Evolutionary conservation across 2,888 invertebrate genomes (phyloP).

Genomic region (Limnephilus lunatus): DNA sequence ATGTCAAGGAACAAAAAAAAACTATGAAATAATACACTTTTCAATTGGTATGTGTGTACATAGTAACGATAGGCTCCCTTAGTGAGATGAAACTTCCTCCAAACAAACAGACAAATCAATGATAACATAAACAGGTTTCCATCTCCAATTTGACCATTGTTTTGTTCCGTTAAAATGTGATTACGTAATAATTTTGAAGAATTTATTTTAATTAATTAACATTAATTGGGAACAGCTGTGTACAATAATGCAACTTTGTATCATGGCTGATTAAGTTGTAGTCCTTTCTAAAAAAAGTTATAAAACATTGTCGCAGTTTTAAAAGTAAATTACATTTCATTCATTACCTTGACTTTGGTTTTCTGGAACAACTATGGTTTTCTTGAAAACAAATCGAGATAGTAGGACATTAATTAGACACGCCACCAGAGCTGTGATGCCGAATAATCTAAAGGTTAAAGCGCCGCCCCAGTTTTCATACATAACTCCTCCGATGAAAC

Average conservation of each 20-base stretch:
- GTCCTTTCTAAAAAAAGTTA: not conserved
- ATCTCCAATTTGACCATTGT: not conserved
- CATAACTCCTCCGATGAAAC: constrained; percentile 85
- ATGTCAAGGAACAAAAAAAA: not conserved
- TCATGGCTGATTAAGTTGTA: not conserved
- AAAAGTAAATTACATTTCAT: constrained; percentile 8
- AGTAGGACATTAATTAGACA: constrained; percentile 78
- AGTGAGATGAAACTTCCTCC: not conserved
- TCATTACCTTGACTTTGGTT: constrained; percentile 41
- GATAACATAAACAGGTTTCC: constrained; percentile 18
- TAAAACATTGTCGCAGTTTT: not conserved
- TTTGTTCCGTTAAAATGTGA: not conserved
- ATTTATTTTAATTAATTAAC: not conserved
- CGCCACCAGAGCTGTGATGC: constrained; percentile 81
- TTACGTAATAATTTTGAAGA: not conserved
- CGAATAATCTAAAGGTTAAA: constrained; percentile 84
- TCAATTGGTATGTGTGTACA: not conserved
- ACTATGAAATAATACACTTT: not conserved
- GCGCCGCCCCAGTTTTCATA: constrained; percentile 82
- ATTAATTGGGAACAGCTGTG: not conserved
- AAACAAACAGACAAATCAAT: not conserved
- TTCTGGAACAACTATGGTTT: constrained; percentile 70
- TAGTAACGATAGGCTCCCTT: not conserved
- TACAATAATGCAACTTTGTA: constrained; percentile 14
- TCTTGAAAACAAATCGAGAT: constrained; percentile 26